Conservation (phyloP, 2,888 invertebrate species). For the Subacronicta megacephala region DNA sequence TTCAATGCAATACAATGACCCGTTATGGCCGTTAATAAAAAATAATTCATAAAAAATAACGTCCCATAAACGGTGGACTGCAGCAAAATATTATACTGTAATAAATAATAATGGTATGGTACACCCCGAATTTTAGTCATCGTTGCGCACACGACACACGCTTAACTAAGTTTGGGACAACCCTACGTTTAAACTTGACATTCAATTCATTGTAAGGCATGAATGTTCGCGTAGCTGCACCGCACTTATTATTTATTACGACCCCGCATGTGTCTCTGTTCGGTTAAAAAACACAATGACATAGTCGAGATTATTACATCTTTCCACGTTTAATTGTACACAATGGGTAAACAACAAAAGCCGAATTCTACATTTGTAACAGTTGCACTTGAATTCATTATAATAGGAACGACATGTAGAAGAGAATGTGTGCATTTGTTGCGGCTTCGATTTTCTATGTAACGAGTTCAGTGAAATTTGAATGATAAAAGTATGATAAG, state of each 20-base stretch:
- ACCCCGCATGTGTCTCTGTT: constrained; percentile 85
- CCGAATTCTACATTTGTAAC: constrained; percentile 79
- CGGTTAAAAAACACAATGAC: constrained; percentile 83
- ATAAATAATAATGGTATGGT: constrained; percentile 82
- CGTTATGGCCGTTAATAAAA: constrained; percentile 84
- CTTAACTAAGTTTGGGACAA: constrained; percentile 81
- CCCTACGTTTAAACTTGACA: constrained; percentile 86
- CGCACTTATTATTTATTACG: constrained; percentile 80
- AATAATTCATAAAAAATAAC: constrained; percentile 83
- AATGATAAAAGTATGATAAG: constrained; percentile 84
- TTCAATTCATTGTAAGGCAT: constrained; percentile 83
- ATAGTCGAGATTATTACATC: constrained; percentile 87
- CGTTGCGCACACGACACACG: constrained; percentile 79
- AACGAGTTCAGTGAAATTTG: constrained; percentile 75
- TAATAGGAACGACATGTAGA: constrained; percentile 59
- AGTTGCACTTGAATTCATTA: constrained; percentile 82
- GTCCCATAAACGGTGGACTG: constrained; percentile 83
- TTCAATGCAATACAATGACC: constrained; percentile 84
- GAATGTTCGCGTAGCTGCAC: constrained; percentile 73
- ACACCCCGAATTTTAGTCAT: constrained; percentile 86
- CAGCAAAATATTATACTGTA: constrained; percentile 87
- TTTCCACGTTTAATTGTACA: constrained; percentile 88
- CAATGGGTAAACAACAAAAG: constrained; percentile 87
- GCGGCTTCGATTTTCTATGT: constrained; percentile 80
- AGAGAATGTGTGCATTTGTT: constrained; percentile 75